Percentiles rank a stretch among this genome's conserved stretches.
These are phyloP conservation scores for Caenorhabditis sp. DNA, from an alignment of 2,888 invertebrate genomes.

Conservation along the genomic window DNA sequence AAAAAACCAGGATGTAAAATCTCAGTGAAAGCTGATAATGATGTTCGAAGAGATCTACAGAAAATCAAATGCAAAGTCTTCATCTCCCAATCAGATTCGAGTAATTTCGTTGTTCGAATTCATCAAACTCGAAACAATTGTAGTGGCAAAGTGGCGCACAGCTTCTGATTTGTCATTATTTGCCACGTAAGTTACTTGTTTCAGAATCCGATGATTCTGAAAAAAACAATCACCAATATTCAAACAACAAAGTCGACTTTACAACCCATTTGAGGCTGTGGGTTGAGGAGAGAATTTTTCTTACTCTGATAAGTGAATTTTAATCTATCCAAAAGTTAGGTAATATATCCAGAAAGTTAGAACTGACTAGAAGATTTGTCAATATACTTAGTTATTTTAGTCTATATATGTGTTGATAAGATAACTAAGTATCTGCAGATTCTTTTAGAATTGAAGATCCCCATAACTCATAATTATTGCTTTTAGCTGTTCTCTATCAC, in stretches of 20 bases:
- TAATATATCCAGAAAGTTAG: too few relatives aligned
- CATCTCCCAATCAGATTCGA: neutral
- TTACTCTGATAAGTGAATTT: too few relatives aligned
- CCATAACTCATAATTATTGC: neutral
- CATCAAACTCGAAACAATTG: constrained; percentile 16
- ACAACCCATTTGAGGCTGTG: too few relatives aligned
- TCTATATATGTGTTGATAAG: too few relatives aligned
- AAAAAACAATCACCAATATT: neutral
- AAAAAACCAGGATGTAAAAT: neutral
- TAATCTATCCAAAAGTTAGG: too few relatives aligned
- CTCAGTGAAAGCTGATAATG: neutral
- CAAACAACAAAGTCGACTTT: too few relatives aligned
- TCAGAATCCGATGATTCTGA: constrained; percentile 61
- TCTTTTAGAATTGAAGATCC: too few relatives aligned
- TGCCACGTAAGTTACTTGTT: constrained; percentile 61
- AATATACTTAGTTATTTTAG: too few relatives aligned
- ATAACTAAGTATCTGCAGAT: neutral
- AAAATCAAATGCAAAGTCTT: neutral
- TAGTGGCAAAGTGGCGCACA: constrained; percentile 45
- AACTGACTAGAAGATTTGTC: too few relatives aligned
- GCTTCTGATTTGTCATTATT: constrained; percentile 51
- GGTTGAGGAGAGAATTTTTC: too few relatives aligned
- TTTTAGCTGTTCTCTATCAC: too few relatives aligned
- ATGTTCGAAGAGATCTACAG: neutral
- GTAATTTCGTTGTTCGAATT: constrained; percentile 22